phyloP scores from a whole-genome alignment of 2,113 vertebrate species.

The Indicator indicator region DNA sequence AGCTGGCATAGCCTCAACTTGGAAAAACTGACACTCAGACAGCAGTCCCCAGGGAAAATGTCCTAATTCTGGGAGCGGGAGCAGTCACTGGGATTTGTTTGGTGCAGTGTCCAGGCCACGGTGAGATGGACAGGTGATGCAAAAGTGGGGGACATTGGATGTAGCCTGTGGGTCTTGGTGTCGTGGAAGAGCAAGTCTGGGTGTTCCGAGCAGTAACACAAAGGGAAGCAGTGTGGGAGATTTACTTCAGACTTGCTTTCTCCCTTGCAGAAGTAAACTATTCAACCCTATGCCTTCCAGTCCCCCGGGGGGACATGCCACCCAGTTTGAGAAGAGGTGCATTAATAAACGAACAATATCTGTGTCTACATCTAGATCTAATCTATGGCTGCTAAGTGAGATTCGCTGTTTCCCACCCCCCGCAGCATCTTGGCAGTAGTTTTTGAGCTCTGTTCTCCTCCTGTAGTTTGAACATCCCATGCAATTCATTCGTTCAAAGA shows the following conservation, averaged over 20 bases:
- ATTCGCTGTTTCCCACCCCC: conserved; percentile 14
- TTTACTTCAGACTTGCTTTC: not conserved
- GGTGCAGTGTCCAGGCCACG: not conserved
- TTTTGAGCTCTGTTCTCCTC: conserved; percentile 29
- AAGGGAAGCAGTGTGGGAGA: not conserved
- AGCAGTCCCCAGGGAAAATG: not conserved
- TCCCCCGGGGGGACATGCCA: conserved; percentile 12
- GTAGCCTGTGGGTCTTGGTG: not conserved
- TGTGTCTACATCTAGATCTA: conserved; percentile 58
- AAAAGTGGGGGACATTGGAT: fast-evolving
- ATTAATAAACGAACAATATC: conserved; percentile 58
- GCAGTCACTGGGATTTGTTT: not conserved
- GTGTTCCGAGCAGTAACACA: not conserved
- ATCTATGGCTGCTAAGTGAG: conserved; percentile 4
- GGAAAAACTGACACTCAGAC: not conserved
- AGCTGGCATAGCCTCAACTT: not conserved
- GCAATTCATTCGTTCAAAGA: not conserved
- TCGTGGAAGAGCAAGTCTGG: not conserved
- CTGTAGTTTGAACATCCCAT: not conserved
- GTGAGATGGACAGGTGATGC: not conserved
- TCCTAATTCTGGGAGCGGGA: not conserved
- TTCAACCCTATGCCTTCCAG: conserved; percentile 40
- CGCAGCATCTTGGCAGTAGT: conserved; percentile 7
- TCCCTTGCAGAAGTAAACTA: conserved; percentile 14
- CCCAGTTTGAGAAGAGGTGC: conserved; percentile 23